Evolutionary conservation across 2,113 vertebrate genomes (phyloP).

Genomic region (Crotalus helleri): DNA sequence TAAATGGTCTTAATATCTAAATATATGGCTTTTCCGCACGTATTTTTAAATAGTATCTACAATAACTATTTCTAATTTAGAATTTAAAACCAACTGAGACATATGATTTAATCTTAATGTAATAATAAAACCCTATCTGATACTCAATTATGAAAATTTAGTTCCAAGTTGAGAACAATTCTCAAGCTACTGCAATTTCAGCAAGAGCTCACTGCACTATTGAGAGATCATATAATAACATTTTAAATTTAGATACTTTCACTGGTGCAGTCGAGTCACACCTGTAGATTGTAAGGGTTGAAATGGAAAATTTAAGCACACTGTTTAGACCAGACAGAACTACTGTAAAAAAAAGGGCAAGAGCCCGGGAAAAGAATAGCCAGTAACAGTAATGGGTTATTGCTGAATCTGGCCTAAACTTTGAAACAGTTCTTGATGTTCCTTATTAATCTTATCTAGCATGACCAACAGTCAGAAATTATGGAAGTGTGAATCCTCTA

Average conservation of each 20-base stretch:
- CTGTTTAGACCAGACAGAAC: no score
- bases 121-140: neutral
- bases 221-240: neutral
- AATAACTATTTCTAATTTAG: neutral
- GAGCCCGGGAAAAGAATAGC: no score
- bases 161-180: neutral
- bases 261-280: neutral
- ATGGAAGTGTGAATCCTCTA: no score
- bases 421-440: no score
- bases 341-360: no score
- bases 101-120: neutral
- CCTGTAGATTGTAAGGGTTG: no score
- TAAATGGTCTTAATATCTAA: neutral
- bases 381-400: no score
- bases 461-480: no score
- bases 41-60: neutral
- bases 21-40: neutral
- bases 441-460: no score
- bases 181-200: neutral
- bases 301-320: no score
- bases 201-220: neutral
- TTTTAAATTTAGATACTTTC: neutral
- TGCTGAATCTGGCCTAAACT: no score
- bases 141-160: neutral
- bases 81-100: neutral